Conservation (phyloP, 1,140 invertebrate species). For the Lysiphlebus fabarum region DNA sequence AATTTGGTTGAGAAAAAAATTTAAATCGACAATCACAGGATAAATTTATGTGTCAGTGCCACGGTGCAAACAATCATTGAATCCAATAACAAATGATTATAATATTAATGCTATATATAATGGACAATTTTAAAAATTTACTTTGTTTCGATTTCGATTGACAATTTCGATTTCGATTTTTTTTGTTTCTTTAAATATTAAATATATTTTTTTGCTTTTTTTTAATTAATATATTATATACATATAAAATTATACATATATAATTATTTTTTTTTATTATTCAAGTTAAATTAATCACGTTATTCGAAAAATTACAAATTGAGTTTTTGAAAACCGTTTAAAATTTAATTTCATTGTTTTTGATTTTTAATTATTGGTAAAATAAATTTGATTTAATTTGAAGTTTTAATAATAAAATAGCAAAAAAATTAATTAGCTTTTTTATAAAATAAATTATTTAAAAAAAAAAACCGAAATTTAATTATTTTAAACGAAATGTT, state of each 20-base stretch:
- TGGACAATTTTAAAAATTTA: conserved; percentile 18
- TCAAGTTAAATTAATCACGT: too few species aligned
- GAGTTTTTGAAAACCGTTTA: conserved; percentile 1
- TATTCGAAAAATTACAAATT: neutral
- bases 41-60: conserved; percentile 51
- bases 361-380: conserved; percentile 21
- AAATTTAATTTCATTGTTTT: neutral
- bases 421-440: conserved; percentile 37
- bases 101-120: conserved; percentile 40
- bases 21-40: conserved; percentile 10
- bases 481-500: conserved; percentile 10
- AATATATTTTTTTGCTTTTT: too few species aligned
- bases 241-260: neutral
- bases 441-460: conserved; percentile 49
- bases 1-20: conserved; percentile 11
- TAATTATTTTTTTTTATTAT: neutral
- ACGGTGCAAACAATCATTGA: conserved; percentile 57
- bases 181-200: conserved; percentile 5
- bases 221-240: too few species aligned
- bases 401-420: conserved; percentile 23
- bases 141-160: conserved; percentile 21
- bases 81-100: conserved; percentile 51
- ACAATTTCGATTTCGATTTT: conserved; percentile 21
- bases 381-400: conserved; percentile 15
- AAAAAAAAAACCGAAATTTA: conserved; percentile 38